Evolutionary conservation across 2,113 vertebrate species (phyloP).

Genomic region (Protobothrops flavoviridis): DNA sequence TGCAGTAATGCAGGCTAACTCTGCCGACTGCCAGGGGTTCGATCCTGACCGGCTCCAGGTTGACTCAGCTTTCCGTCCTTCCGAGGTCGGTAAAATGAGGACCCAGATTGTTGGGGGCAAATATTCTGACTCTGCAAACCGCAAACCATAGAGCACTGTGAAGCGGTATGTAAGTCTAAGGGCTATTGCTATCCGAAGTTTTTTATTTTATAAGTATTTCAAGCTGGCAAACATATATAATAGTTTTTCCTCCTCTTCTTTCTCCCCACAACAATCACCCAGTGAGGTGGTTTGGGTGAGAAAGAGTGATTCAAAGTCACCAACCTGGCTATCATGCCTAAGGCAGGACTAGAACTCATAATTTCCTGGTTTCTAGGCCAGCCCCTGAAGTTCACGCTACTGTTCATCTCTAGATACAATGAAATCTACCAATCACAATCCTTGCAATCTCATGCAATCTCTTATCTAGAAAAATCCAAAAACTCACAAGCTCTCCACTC

Average conservation of each 20-base stretch:
- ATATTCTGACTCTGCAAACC: too few species aligned
- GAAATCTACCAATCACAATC: not conserved
- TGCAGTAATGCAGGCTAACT: too few species aligned
- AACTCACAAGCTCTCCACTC: conserved; percentile 92
- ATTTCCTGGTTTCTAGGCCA: not conserved
- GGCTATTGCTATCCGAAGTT: not conserved
- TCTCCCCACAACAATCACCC: not conserved
- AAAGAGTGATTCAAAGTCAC: not conserved
- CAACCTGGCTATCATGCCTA: not conserved
- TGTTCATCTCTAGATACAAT: not conserved
- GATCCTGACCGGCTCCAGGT: too few species aligned
- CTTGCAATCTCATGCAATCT: not conserved
- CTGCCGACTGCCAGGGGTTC: too few species aligned
- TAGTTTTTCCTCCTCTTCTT: not conserved
- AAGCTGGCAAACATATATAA: not conserved
- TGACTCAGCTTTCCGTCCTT: too few species aligned
- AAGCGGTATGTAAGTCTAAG: too few species aligned
- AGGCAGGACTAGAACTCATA: not conserved
- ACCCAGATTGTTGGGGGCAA: too few species aligned
- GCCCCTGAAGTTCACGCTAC: not conserved
- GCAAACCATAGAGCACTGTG: too few species aligned
- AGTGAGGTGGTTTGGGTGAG: not conserved
- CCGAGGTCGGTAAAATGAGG: too few species aligned
- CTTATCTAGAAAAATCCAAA: not conserved
- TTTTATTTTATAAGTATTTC: not conserved